phyloP scores from a whole-genome alignment of 2,113 vertebrate genomes.

The human (Homo sapiens) region DNA sequence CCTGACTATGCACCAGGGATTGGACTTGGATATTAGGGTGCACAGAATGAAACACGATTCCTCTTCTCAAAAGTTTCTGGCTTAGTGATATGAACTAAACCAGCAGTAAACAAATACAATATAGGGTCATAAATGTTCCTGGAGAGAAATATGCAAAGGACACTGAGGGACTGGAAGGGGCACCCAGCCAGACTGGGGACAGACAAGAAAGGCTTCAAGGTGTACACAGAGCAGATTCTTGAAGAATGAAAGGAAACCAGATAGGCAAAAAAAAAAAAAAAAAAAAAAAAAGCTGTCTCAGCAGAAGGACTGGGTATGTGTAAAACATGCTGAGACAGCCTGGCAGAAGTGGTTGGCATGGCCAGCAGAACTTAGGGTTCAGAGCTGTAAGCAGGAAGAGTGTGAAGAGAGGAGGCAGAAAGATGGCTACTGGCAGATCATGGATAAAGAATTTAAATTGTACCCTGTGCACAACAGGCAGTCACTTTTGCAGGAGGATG shows the following conservation, averaged over 20 bases:
- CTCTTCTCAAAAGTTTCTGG: not conserved
- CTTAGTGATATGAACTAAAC: not conserved
- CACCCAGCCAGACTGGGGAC: not conserved
- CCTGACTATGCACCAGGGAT: not conserved
- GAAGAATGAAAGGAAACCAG: not conserved
- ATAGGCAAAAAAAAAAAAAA: not conserved
- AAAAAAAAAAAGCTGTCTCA: not conserved
- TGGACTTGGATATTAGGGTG: not conserved
- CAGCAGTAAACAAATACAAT: not conserved
- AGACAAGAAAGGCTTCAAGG: not conserved
- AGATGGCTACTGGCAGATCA: not conserved
- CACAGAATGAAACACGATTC: not conserved
- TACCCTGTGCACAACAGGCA: too few relatives aligned
- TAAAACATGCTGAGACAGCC: not conserved
- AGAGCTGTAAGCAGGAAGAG: not conserved
- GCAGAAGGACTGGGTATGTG: not conserved
- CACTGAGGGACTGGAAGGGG: not conserved
- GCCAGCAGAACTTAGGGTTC: not conserved
- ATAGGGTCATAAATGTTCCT: not conserved
- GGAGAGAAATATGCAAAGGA: not conserved
- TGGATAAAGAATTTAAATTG: not conserved
- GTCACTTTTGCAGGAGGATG: not conserved
- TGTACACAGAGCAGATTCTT: not conserved
- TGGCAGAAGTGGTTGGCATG: not conserved
- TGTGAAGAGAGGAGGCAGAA: not conserved